A percentile compares a stretch with the other conserved stretches of the same genome.
Evolutionary conservation across 2,797 vertebrate genomes (phyloP).

Genomic region (Danio aesculapii): DNA sequence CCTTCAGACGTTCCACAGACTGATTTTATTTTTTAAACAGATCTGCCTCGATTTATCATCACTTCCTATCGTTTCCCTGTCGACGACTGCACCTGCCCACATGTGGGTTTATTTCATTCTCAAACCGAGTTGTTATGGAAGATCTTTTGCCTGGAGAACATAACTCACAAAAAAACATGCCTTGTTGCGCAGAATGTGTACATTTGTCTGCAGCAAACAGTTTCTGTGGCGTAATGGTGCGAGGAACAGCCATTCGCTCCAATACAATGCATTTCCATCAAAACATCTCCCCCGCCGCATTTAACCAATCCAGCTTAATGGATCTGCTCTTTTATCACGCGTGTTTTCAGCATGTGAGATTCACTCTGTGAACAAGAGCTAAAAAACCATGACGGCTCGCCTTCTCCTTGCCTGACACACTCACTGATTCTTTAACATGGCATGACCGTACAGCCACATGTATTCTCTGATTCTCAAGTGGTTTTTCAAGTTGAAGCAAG

Average conservation of each 20-base stretch:
- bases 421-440: slow-evolving; percentile 31
- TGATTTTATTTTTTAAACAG: slow-evolving; percentile 20
- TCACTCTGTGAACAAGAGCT: slow-evolving; percentile 40
- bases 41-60: slow-evolving; percentile 13
- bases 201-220: slow-evolving; percentile 68
- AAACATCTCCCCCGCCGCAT: slow-evolving; percentile 33
- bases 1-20: slow-evolving; percentile 20
- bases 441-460: slow-evolving; percentile 40
- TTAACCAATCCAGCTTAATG: slow-evolving; percentile 64
- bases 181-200: slow-evolving; percentile 42
- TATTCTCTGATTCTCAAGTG: slow-evolving; percentile 34
- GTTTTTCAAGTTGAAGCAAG: slow-evolving; percentile 51
- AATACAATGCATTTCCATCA: slow-evolving; percentile 58
- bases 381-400: slow-evolving; percentile 59
- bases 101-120: slow-evolving; percentile 7
- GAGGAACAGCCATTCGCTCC: slow-evolving; percentile 62
- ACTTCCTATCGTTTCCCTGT: neutral
- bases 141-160: neutral
- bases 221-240: slow-evolving; percentile 68
- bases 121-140: neutral
- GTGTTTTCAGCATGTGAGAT: slow-evolving; percentile 51
- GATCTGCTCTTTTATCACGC: slow-evolving; percentile 46
- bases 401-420: slow-evolving; percentile 26
- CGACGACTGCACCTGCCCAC: neutral
- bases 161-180: slow-evolving; percentile 20